Evolutionary conservation across 2,113 vertebrate genomes (phyloP).

Genomic region (Phycodurus eques): DNA sequence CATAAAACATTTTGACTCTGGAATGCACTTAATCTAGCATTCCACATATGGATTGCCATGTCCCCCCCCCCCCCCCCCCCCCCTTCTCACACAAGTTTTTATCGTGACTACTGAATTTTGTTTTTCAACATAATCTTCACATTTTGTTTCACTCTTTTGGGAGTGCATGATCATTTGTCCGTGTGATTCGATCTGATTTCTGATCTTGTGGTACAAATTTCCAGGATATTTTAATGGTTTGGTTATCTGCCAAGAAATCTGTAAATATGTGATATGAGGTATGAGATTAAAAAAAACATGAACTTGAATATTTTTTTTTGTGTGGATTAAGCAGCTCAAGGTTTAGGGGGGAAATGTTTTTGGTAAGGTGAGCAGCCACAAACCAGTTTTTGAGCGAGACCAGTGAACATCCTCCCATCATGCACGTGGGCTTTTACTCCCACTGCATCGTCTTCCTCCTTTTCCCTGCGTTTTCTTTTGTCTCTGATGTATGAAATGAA

Average conservation of each 20-base stretch:
- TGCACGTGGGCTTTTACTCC: slow-evolving; percentile 11
- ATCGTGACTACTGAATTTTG: not conserved
- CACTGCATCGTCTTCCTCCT: slow-evolving; percentile 6
- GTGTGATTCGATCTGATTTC: slow-evolving; percentile 30
- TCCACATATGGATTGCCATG: not conserved
- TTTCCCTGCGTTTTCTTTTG: not conserved
- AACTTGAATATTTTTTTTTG: not conserved
- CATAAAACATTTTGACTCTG: not conserved
- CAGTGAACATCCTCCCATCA: slow-evolving; percentile 49
- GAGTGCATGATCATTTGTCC: slow-evolving; percentile 33
- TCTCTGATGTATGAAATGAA: slow-evolving; percentile 4
- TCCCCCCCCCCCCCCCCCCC: not conserved
- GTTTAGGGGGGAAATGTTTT: not conserved
- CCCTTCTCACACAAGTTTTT: too few relatives aligned
- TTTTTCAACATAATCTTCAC: not conserved
- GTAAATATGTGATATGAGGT: slow-evolving; percentile 23
- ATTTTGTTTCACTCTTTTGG: not conserved
- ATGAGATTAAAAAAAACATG: too few relatives aligned
- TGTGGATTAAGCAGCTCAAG: not conserved
- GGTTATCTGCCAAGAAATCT: not conserved
- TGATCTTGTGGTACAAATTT: slow-evolving; percentile 16
- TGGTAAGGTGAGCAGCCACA: not conserved
- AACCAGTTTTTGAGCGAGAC: slow-evolving; percentile 15
- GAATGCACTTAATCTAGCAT: not conserved
- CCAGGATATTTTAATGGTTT: not conserved